Base-by-base conservation (phyloP, 2,888 invertebrate species). In the Oscheius sp. region DNA sequence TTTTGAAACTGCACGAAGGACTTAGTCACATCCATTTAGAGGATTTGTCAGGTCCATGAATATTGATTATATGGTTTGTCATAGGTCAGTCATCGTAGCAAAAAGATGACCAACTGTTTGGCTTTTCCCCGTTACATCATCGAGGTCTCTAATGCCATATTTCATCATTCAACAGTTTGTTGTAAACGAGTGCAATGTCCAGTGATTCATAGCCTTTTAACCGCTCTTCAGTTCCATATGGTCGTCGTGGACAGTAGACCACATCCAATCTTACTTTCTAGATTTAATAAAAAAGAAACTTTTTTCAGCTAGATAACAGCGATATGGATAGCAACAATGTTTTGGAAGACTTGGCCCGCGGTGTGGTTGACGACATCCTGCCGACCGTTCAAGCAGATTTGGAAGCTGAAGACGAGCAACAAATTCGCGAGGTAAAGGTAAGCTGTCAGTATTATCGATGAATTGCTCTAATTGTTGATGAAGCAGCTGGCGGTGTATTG, bases 281-380 rank as follows among this genome's bases (percentile, higher is more conserved):
- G 20, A 49, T n/a, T n/a, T n/a, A n/a, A 4, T 8, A 17, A 6
- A 28, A 28, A 20, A 0, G 12, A 9, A 20, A n/a, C 30, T 22
- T 50, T 26, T 72, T 75, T 8, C 71, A 75, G 75, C 67, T 70
- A 50, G 72, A 68, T 2, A 51, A 50, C 12, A 28, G 51, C 62
- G 75, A 72, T 24, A 75, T 72, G 75, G 65, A 69, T n/a, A 47
- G 44, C 17, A 57, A 44, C 17, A 44, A 45, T 5, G 69, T 69
- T 30, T 64, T 75, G 32, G 71, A 71, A 20, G 66, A 75, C 45
- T 17, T 72, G 22, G 66, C 70, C 61, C 68, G 66, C 47, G 71
- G 69, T 30, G 65, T 75, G 57, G 67, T 75, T 38, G 75, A 75
- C 65, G 67, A 63, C 41, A 64, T 72, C 47, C 51, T 75, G 17